Evolutionary conservation across 1,140 invertebrate species (phyloP), one percentile per base, ranked within the genome.

Genomic region (Hycleus phaleratus): DNA sequence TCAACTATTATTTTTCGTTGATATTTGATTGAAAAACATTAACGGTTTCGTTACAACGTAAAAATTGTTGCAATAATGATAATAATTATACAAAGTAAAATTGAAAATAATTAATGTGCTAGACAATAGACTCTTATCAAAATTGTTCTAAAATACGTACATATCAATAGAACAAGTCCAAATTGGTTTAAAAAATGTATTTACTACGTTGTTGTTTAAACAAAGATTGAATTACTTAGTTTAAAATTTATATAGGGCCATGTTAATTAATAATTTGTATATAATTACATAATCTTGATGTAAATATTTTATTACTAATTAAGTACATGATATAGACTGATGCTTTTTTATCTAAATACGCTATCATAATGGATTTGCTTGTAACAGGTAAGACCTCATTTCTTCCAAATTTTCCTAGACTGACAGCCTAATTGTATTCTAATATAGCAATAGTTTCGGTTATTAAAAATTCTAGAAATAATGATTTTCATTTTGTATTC

Each of bases 241-340:
- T 26, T 38, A 32, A 32, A 32, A 2, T 32, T 32, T 32, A 32
- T 42, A 12, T 53, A 53, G 51, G 46, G n/a, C 32, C 7, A 53
- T 38, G 40, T 52, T 52, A 52, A 25, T 32, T 26, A 38, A 26
- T 49, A 53, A 45, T 8, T 46, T 53, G 51, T 53, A 53, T 42
- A 53, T 53, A 53, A 53, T 38, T 53, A 53, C 32, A 42, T 26
- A 53, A 53, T 32, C 38, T 53, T 26, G 46, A 53, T 42, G 51
- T 53, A 53, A 53, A 53, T 53, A 53, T 53, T 53, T 44, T 53
- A 53, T 53, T 53, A 45, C 40, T 42, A 42, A 32, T 45, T 53
- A 53, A 51, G 45, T 59, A 59, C 49, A 50, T 53, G 49, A 52
- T 52, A 63, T 60, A 60, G 62, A 64, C 62, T 64, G 62, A 64